A percentile compares a stretch with the other conserved stretches of the same genome.
phyloP scores from a whole-genome alignment of 2,113 vertebrate genomes.

The Symphodus melops region DNA sequence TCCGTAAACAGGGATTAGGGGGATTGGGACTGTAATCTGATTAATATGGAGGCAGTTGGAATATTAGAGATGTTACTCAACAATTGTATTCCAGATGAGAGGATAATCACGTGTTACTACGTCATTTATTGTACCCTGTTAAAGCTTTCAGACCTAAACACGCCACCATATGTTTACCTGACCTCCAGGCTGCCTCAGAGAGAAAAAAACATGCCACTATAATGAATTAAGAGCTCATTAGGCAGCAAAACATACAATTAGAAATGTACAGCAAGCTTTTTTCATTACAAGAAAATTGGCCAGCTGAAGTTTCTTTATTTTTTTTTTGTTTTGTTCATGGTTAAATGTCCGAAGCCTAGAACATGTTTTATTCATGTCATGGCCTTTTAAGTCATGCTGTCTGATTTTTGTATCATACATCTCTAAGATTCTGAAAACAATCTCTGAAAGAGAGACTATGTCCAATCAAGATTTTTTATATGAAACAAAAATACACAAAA shows the following conservation, averaged over 20 bases:
- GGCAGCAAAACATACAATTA: conserved; percentile 26
- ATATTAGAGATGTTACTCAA: conserved; percentile 71
- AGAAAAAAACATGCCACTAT: conserved; percentile 48
- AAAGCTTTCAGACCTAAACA: conserved; percentile 58
- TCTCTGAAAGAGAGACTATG: not conserved
- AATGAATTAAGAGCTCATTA: conserved; percentile 58
- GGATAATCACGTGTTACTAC: conserved; percentile 70
- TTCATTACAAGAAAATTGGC: not conserved
- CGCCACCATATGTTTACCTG: conserved; percentile 74
- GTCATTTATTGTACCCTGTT: conserved; percentile 71
- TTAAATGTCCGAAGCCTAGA: no score
- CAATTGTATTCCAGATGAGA: conserved; percentile 72
- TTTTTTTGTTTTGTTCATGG: not conserved
- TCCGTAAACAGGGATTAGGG: conserved; percentile 78
- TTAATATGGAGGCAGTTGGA: conserved; percentile 76
- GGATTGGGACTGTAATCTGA: conserved; percentile 78
- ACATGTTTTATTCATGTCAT: no score
- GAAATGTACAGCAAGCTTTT: conserved; percentile 11
- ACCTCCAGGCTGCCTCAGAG: conserved; percentile 54
- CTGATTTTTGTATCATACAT: not conserved
- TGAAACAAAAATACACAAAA: not conserved
- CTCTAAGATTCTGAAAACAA: not conserved
- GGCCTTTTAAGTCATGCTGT: not conserved
- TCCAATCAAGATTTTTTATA: no score
- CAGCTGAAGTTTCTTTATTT: not conserved